Evolutionary conservation across 2,888 invertebrate genomes (phyloP), one percentile per base, ranked within the genome.

Genomic region (Lysandra bellargus): DNA sequence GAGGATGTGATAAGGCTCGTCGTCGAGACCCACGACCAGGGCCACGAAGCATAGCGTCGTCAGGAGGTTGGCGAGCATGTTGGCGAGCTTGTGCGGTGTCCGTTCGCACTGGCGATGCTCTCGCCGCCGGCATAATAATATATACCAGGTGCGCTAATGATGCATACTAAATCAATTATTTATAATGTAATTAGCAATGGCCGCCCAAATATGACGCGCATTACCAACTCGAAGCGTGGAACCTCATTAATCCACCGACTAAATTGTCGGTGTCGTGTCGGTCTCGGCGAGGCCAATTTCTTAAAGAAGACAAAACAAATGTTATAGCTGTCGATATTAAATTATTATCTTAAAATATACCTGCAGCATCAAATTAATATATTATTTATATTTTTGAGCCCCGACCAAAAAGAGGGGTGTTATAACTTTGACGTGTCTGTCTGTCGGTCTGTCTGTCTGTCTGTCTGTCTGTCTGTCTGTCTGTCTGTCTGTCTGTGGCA

Each of bases 51-150:
- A 73, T 17, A 73, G 72, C 17, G 72, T 14, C 64, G 30, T 33
- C 14, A 73, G 72, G 6, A 73, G 72, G 14, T 40, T 73, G 37
- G 72, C 17, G 72, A 73, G 72, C 72, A 73, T 73, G 17, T 73
- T 40, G 72, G 72, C 72, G 40, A 73, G 40, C 37, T n/a, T n/a
- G 72, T 40, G 64, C 72, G 72, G 72, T 37, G 17, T 37, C 37
- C 44, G 44, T 49, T 30, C 30, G 12, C 30, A 9, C 64, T 64
- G 30, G 9, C 64, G 64, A 12, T 9, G 64, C 30, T 9, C 64
- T 30, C 3, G 1, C 0, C 30, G 1, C 30, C 7, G 9, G 30
- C 30, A 64, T 23, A 9, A 64, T 23, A 9, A 9, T 64, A 64
- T 64, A 64, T 64, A 64, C 30, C 30, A n/a, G 64, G 30, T 9